phyloP scores from a whole-genome alignment of 2,113 vertebrate species.

The Ammodytes marinus region DNA sequence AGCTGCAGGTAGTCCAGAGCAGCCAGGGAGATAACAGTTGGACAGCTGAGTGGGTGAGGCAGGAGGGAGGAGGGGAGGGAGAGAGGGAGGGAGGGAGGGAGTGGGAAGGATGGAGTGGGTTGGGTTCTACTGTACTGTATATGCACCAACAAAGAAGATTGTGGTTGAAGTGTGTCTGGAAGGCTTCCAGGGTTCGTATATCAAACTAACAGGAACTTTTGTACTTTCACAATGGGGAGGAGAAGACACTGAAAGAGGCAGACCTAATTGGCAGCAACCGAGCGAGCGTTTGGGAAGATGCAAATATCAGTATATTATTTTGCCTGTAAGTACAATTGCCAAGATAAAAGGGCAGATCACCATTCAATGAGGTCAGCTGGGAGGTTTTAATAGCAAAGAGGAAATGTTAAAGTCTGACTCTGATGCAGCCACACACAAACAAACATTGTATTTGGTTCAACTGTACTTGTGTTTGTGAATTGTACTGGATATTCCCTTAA shows the following conservation, averaged over 20 bases:
- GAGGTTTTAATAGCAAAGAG: not conserved
- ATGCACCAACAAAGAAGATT: not conserved
- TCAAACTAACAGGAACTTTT: not conserved
- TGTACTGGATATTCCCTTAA: not conserved
- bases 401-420: not conserved
- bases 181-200: not conserved
- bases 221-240: not conserved
- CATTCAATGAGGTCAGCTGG: not conserved
- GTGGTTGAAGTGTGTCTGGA: not conserved
- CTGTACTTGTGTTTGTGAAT: not conserved
- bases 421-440: not conserved
- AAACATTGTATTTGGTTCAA: not conserved
- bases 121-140: slow-evolving; percentile 6
- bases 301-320: not conserved
- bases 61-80: slow-evolving; percentile 39
- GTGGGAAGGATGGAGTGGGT: slow-evolving; percentile 30
- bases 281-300: not conserved
- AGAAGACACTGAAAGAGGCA: not conserved
- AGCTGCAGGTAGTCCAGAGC: slow-evolving; percentile 32
- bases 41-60: slow-evolving; percentile 42
- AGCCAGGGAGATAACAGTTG: slow-evolving; percentile 27
- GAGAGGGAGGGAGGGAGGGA: slow-evolving; percentile 58
- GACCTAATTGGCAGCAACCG: not conserved
- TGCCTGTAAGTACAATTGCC: not conserved
- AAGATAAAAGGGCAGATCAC: not conserved